A percentile compares a stretch with the other conserved stretches of the same genome.
Conservation (phyloP, 2,113 vertebrate genomes). For the Synchiropus splendidus region DNA sequence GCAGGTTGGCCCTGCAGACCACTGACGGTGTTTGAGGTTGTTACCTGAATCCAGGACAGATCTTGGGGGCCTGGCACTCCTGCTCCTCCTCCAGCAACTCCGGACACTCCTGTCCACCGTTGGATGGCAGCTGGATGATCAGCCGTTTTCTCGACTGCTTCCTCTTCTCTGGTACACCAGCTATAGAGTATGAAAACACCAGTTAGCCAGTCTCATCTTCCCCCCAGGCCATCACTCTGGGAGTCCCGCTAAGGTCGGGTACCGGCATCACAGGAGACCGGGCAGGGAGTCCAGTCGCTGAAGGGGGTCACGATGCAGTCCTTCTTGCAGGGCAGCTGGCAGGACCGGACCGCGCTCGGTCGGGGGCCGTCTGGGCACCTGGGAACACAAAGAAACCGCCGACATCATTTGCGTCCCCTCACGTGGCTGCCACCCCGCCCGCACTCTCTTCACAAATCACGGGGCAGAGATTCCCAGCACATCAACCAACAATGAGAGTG, state of each 20-base stretch:
- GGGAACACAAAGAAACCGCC: conserved; percentile 1
- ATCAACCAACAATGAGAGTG: too few species aligned
- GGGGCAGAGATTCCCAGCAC: too few species aligned
- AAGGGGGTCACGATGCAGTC: conserved; percentile 87
- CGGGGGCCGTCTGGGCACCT: conserved; percentile 89
- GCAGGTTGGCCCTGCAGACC: neutral
- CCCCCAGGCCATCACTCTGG: too few species aligned
- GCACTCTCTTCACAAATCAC: too few species aligned
- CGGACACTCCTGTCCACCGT: conserved; percentile 86
- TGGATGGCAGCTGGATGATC: conserved; percentile 81
- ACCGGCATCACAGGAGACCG: conserved; percentile 82
- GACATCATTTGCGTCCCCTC: too few species aligned
- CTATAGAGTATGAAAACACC: conserved; percentile 60
- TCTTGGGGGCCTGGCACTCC: conserved; percentile 70
- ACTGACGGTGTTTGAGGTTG: fast-evolving
- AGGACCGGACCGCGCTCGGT: conserved; percentile 82
- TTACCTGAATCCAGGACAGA: conserved; percentile 87
- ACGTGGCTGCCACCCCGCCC: too few species aligned
- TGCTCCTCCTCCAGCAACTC: conserved; percentile 83
- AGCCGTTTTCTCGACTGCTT: conserved; percentile 82
- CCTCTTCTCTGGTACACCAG: conserved; percentile 47
- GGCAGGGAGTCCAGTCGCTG: conserved; percentile 85
- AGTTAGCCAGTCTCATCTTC: too few species aligned
- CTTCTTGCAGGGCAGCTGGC: conserved; percentile 85
- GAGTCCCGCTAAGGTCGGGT: too few species aligned